Percentiles rank a stretch among this genome's conserved stretches.
These are phyloP conservation scores for Aeoliscus strigatus DNA, from an alignment of 2,797 vertebrate genomes.

Conservation along the genomic window DNA sequence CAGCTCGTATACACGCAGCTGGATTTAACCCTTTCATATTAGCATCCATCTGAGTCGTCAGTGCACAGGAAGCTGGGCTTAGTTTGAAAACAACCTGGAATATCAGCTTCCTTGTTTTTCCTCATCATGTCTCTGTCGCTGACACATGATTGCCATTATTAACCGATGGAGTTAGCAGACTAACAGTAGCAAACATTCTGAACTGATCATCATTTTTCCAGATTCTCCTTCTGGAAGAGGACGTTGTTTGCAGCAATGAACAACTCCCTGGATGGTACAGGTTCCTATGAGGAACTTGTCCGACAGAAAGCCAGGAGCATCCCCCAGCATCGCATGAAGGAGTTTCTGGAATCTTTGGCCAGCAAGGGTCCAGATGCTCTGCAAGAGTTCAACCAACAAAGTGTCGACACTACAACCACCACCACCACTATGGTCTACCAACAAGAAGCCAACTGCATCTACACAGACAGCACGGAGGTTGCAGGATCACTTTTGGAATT, in stretches of 20 bases:
- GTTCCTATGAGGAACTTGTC: conserved; percentile 96
- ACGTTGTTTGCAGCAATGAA: conserved; percentile 77
- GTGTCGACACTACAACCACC: conserved; percentile 62
- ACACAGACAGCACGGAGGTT: conserved; percentile 95
- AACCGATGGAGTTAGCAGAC: no score
- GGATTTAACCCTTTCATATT: conserved; percentile 72
- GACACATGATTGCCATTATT: no score
- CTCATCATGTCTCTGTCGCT: no score
- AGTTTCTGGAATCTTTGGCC: conserved; percentile 93
- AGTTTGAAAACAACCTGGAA: not conserved
- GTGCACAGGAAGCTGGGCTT: conserved; percentile 1
- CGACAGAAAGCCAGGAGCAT: conserved; percentile 92
- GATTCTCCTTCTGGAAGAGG: conserved; percentile 18
- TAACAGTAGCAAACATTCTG: no score
- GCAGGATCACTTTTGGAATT: conserved; percentile 93
- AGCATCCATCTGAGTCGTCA: conserved; percentile 6
- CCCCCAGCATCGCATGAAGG: conserved; percentile 97
- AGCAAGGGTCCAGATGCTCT: conserved; percentile 90
- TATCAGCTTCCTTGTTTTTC: no score
- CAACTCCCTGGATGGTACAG: conserved; percentile 92
- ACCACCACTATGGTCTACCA: conserved; percentile 91
- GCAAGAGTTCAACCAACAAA: conserved; percentile 88
- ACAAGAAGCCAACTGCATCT: conserved; percentile 91
- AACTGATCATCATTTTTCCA: conserved; percentile 1
- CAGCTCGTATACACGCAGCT: conserved; percentile 47